phyloP scores from a whole-genome alignment of 2,888 invertebrate genomes.

The Panzeria rudis region DNA sequence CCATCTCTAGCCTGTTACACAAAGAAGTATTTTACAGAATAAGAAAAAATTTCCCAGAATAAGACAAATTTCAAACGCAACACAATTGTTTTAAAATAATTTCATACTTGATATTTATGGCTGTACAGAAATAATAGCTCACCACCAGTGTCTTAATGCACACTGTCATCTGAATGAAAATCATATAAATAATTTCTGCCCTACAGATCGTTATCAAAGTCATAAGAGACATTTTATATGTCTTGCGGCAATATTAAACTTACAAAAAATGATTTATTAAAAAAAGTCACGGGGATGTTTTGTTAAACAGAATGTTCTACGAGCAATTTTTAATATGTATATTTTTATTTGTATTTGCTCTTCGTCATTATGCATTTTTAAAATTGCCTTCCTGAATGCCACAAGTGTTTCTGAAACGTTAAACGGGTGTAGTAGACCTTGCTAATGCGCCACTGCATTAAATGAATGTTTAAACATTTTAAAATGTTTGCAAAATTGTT shows the following conservation, averaged over 20 bases:
- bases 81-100: conserved; percentile 18
- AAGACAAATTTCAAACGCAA: conserved; percentile 25
- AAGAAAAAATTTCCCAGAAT: neutral
- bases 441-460: conserved; percentile 35
- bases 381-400: neutral
- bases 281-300: conserved; percentile 29
- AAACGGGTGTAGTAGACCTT: conserved; percentile 25
- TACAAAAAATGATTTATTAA: conserved; percentile 37
- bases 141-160: conserved; percentile 7
- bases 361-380: conserved; percentile 5
- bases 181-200: conserved; percentile 31
- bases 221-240: conserved; percentile 49
- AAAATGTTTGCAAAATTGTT: neutral
- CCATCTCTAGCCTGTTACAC: neutral
- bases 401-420: conserved; percentile 19
- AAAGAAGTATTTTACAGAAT: neutral
- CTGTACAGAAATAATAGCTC: neutral
- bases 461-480: conserved; percentile 28
- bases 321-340: neutral
- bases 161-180: conserved; percentile 27
- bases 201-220: conserved; percentile 43
- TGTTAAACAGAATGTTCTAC: conserved; percentile 12
- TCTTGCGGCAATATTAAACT: conserved; percentile 18
- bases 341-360: too few species aligned
- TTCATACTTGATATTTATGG: conserved; percentile 3